Evolutionary conservation across 2,888 invertebrate species (phyloP), one percentile per base, ranked within the genome.

Genomic region (Leptura quadrifasciata): DNA sequence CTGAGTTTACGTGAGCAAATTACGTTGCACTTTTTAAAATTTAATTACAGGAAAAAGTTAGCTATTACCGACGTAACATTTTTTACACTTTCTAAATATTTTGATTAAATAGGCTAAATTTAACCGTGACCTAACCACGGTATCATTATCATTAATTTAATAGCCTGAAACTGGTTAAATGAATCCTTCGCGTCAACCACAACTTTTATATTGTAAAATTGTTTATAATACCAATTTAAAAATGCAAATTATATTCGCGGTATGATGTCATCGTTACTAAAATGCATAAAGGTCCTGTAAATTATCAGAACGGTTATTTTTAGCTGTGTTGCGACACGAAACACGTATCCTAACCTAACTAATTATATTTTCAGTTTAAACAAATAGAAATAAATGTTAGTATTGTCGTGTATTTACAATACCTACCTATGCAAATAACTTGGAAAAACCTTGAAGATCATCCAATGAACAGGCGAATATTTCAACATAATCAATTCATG

Each of bases 221-320:
- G 55, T 68, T 68, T 55, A 68, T 52, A 27, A 39, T 35, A 35
- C 54, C 55, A 21, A 27, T 54, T 72, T 15, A 60, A 39, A 61
- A 55, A 72, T 72, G 72, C 63, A 63, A 72, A 72, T 72, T 61
- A 18, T 54, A 64, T 72, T 61, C 72, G 18, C 54, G 15, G 12
- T 9, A 55, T 72, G 72, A 72, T 72, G 72, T 64, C 72, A 72
- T 52, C 64, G 20, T 12, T 12, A 52, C 63, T 52, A 17, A 54
- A 63, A 72, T 72, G 64, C 72, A 64, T 64, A 64, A 61, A 54
- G 64, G 52, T 63, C 31, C 20, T 64, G 1, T 18, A 64, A 64
- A 60, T 72, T 64, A 31, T 54, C 21, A 39, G n/a, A 21, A 54
- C 63, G 9, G 39, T 64, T 73, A 73, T 73, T 74, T 60, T 74